phyloP scores from a whole-genome alignment of 2,888 invertebrate species.

The Nysson spinosus region DNA sequence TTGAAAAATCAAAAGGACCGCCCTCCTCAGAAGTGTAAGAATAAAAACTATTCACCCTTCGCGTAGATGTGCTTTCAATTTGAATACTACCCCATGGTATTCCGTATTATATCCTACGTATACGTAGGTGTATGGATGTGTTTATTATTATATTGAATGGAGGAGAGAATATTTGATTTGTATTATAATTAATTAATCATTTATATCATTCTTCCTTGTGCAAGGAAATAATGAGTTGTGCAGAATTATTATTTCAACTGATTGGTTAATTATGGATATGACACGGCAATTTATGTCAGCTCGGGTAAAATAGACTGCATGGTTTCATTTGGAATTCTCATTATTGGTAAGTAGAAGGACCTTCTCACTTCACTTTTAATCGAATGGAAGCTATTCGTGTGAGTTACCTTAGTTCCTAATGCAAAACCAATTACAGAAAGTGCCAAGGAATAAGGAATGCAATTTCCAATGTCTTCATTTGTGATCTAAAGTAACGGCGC shows the following conservation, averaged over 20 bases:
- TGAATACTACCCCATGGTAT: not conserved
- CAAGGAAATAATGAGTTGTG: no score
- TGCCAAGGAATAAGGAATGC: conserved; percentile 13
- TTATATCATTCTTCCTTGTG: no score
- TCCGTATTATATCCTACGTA: not conserved
- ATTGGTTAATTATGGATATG: no score
- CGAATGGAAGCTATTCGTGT: not conserved
- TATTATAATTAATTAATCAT: no score
- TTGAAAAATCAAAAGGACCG: conserved; percentile 33
- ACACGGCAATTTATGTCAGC: no score
- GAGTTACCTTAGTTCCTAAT: conserved; percentile 28
- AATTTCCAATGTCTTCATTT: conserved; percentile 10
- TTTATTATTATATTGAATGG: no score
- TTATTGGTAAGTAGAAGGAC: conserved; percentile 10
- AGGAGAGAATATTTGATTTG: no score
- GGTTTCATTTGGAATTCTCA: no score
- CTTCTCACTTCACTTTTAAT: conserved; percentile 1
- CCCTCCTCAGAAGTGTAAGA: conserved; percentile 16
- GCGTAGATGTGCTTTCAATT: not conserved
- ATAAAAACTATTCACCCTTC: conserved; percentile 15
- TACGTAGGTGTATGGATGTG: not conserved
- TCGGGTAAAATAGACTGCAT: not conserved
- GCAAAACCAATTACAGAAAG: conserved; percentile 39
- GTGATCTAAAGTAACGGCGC: conserved; percentile 1
- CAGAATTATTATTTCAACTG: no score